Percentiles rank a stretch among this genome's conserved stretches.
Evolutionary conservation across 2,113 vertebrate species (phyloP).

Genomic region (Aleadryas rufinucha): DNA sequence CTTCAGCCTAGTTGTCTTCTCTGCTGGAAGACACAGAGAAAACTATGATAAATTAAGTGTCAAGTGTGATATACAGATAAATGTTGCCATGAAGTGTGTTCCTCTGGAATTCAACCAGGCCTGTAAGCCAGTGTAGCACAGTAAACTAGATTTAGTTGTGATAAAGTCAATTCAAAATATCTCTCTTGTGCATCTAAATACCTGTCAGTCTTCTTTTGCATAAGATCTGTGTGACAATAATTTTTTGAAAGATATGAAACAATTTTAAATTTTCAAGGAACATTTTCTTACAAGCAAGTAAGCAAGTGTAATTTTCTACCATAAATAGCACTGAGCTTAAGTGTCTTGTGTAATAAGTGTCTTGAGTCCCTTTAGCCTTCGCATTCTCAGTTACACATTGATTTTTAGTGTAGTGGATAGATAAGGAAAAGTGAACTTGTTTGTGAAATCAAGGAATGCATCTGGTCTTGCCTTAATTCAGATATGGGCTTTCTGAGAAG

Average conservation of each 20-base stretch:
- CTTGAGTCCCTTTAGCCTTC: background rate
- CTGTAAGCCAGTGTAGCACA: background rate
- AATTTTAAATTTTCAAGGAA: background rate
- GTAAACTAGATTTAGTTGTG: background rate
- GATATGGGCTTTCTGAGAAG: background rate
- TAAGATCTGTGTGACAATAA: background rate
- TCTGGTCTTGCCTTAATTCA: slow-evolving; percentile 12
- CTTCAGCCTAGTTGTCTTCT: background rate
- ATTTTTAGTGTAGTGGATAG: slow-evolving; percentile 27
- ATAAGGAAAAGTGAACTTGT: slow-evolving; percentile 36
- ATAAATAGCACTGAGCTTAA: background rate
- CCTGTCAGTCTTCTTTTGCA: background rate
- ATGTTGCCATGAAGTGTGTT: background rate
- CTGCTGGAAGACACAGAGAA: background rate
- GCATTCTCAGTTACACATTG: background rate
- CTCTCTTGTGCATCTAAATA: background rate
- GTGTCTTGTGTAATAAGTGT: background rate
- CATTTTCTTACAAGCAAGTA: background rate
- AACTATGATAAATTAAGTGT: slow-evolving; percentile 36
- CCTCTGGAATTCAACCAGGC: background rate
- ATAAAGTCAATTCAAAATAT: background rate
- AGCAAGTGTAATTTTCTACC: background rate
- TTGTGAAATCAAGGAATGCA: slow-evolving; percentile 19
- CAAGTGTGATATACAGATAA: slow-evolving; percentile 23
- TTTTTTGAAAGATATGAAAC: background rate